Evolutionary conservation across 2,888 invertebrate species (phyloP).

Genomic region (Drosophila emarginata): DNA sequence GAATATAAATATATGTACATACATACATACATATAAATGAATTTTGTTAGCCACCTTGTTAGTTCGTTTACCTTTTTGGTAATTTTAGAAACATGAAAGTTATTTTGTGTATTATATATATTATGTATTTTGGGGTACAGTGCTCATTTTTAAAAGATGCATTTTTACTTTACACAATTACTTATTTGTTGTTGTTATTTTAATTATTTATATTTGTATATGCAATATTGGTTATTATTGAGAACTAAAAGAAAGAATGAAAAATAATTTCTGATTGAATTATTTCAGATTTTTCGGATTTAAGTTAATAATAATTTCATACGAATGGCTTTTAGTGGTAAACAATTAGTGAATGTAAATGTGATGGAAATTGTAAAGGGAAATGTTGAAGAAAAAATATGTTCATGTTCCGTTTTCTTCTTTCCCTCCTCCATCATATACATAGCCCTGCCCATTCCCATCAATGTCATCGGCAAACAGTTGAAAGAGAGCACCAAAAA

Average conservation of each 20-base stretch:
- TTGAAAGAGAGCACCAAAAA: not conserved
- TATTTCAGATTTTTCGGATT: not conserved
- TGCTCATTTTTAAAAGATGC: too few relatives aligned
- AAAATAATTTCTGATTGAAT: not conserved
- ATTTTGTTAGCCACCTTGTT: too few relatives aligned
- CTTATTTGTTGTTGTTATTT: too few relatives aligned
- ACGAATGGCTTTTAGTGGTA: conserved; percentile 32
- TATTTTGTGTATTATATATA: too few relatives aligned
- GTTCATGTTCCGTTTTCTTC: not conserved
- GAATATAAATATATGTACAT: too few relatives aligned
- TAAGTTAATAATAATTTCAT: not conserved
- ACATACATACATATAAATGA: too few relatives aligned
- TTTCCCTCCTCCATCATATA: not conserved
- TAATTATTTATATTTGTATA: too few relatives aligned
- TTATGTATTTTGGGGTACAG: too few relatives aligned
- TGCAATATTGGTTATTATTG: too few relatives aligned
- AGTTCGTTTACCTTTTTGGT: too few relatives aligned
- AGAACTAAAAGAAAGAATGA: not conserved
- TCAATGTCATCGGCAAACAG: conserved; percentile 16
- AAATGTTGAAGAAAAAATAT: conserved; percentile 64
- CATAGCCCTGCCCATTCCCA: conserved; percentile 18
- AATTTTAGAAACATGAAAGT: too few relatives aligned
- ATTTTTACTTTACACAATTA: too few relatives aligned
- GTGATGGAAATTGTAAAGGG: conserved; percentile 27
- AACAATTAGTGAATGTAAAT: conserved; percentile 70